A percentile compares a stretch with the other conserved stretches of the same genome.
Conservation (phyloP, 2,113 vertebrate species). For the Microcebus tavaratra region DNA sequence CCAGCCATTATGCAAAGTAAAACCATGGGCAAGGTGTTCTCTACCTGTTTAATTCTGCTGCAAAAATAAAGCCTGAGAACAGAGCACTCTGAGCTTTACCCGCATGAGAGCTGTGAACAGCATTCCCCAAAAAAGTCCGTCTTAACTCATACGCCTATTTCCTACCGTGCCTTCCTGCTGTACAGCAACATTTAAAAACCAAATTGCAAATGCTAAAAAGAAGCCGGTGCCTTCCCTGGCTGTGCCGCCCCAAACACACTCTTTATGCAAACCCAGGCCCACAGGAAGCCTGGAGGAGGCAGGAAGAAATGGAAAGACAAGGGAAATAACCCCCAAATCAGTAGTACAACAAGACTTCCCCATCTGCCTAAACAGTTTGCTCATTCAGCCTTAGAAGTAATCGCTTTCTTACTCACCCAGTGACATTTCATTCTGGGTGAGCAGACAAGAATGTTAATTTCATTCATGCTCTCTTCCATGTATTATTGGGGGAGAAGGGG, state of each 20-base stretch:
- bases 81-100: neutral
- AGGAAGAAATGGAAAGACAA: constrained; percentile 59
- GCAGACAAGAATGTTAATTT: constrained; percentile 69
- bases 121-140: neutral
- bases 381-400: constrained; percentile 68
- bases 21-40: neutral
- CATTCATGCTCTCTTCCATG: neutral
- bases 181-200: constrained; percentile 54
- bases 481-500: neutral
- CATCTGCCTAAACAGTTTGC: constrained; percentile 45
- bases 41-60: neutral
- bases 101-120: neutral
- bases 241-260: neutral
- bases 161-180: constrained; percentile 4
- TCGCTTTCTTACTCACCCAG: constrained; percentile 46
- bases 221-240: neutral
- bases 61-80: constrained; percentile 42
- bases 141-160: neutral
- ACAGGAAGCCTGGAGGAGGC: constrained; percentile 44
- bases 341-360: constrained; percentile 39
- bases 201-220: constrained; percentile 50
- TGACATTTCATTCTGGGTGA: constrained; percentile 69
- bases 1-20: neutral
- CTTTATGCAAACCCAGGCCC: constrained; percentile 48
- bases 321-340: constrained; percentile 57